Evolutionary conservation across 2,888 invertebrate genomes (phyloP).

Genomic region (Andrena bucephala): DNA sequence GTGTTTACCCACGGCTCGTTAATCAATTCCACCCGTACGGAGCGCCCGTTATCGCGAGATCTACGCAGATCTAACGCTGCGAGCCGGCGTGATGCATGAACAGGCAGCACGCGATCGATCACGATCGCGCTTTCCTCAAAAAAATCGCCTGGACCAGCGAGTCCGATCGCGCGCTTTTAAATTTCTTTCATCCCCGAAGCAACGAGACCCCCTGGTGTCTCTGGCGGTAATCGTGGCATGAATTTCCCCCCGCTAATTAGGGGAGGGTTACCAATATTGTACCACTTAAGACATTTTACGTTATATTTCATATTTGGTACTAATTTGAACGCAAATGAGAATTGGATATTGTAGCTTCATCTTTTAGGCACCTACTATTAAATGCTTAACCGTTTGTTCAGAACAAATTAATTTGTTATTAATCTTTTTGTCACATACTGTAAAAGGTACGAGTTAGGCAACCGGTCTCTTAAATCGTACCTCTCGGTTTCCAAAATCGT

Average conservation of each 20-base stretch:
- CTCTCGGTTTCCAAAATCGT: too few species aligned
- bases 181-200: neutral
- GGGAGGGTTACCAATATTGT: too few species aligned
- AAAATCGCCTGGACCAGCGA: neutral
- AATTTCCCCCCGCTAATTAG: constrained; percentile 39
- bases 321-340: too few species aligned
- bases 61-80: constrained; percentile 17
- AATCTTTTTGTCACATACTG: too few species aligned
- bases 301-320: too few species aligned
- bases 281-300: too few species aligned
- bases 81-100: constrained; percentile 1
- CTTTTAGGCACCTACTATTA: too few species aligned
- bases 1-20: constrained; percentile 46
- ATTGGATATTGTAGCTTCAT: too few species aligned
- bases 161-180: neutral
- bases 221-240: constrained; percentile 39
- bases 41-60: constrained; percentile 8
- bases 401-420: too few species aligned
- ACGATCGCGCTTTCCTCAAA: constrained; percentile 16
- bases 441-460: too few species aligned
- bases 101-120: constrained; percentile 5
- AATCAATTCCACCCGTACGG: constrained; percentile 28
- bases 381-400: too few species aligned
- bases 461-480: too few species aligned
- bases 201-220: neutral